Evolutionary conservation across 2,797 vertebrate genomes (phyloP).

Genomic region (Ataeniobius toweri): DNA sequence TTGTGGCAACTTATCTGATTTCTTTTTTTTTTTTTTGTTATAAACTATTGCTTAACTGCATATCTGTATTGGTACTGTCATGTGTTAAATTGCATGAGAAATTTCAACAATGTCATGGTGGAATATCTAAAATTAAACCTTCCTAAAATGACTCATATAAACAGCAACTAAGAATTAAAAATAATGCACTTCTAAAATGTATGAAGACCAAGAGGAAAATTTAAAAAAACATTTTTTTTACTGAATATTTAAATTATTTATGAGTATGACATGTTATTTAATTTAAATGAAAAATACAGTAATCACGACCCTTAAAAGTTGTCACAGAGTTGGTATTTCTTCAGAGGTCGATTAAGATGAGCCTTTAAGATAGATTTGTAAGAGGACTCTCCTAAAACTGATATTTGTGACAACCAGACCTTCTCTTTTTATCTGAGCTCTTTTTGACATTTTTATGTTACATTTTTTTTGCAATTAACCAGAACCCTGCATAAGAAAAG

Average conservation of each 20-base stretch:
- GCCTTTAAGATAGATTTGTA: background rate
- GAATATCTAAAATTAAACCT: conserved; percentile 16
- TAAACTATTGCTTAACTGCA: background rate
- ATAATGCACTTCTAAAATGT: background rate
- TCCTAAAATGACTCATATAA: conserved; percentile 6
- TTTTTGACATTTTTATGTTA: background rate
- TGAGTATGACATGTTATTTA: background rate
- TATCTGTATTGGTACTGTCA: background rate
- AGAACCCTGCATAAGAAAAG: conserved; percentile 2
- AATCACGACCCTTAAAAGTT: background rate
- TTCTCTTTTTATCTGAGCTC: background rate
- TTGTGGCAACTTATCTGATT: background rate
- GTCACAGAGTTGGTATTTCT: background rate
- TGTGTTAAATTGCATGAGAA: background rate
- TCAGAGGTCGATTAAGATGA: background rate
- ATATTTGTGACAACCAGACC: background rate
- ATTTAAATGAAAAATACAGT: background rate
- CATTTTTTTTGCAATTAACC: background rate
- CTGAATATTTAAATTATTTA: conserved; percentile 1
- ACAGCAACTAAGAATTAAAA: background rate
- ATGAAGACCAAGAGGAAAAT: background rate
- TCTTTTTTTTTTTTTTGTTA: background rate
- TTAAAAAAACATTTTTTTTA: no score
- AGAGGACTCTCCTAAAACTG: background rate
- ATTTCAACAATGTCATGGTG: conserved; percentile 9